Percentiles rank a stretch among this genome's conserved stretches.
phyloP scores from a whole-genome alignment of 2,888 invertebrate species.

The Conomelus anceps region DNA sequence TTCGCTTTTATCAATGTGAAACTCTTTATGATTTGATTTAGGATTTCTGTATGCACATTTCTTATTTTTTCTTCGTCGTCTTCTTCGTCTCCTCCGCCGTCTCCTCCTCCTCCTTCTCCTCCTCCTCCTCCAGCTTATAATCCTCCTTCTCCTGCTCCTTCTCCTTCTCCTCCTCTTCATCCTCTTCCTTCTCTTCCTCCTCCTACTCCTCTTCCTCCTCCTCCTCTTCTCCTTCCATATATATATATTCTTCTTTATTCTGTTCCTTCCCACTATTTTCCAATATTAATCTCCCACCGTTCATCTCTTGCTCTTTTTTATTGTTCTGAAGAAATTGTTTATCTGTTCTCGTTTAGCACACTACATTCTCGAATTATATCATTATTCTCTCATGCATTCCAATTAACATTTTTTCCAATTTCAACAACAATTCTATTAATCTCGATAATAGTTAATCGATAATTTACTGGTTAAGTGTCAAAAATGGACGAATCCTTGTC shows the following conservation, averaged over 20 bases:
- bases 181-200: conserved; percentile 30
- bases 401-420: too few species aligned
- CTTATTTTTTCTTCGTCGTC: conserved; percentile 21
- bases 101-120: background rate
- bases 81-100: conserved; percentile 21
- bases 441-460: too few species aligned
- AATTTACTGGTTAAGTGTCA: too few species aligned
- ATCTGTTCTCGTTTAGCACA: too few species aligned
- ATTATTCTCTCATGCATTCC: too few species aligned
- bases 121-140: background rate
- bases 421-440: too few species aligned
- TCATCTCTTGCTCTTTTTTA: conserved; percentile 27
- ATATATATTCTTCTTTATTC: conserved; percentile 28
- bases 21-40: background rate
- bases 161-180: conserved; percentile 27
- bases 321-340: too few species aligned
- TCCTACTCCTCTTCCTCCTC: too few species aligned
- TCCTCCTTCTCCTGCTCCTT: conserved; percentile 25
- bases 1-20: too few species aligned
- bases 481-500: too few species aligned
- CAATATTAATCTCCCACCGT: conserved; percentile 22
- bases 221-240: conserved; percentile 24
- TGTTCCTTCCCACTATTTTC: conserved; percentile 18
- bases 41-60: conserved; percentile 21
- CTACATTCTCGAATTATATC: too few species aligned